Evolutionary conservation across 2,888 invertebrate species (phyloP).

Genomic region (Clostera curtula): DNA sequence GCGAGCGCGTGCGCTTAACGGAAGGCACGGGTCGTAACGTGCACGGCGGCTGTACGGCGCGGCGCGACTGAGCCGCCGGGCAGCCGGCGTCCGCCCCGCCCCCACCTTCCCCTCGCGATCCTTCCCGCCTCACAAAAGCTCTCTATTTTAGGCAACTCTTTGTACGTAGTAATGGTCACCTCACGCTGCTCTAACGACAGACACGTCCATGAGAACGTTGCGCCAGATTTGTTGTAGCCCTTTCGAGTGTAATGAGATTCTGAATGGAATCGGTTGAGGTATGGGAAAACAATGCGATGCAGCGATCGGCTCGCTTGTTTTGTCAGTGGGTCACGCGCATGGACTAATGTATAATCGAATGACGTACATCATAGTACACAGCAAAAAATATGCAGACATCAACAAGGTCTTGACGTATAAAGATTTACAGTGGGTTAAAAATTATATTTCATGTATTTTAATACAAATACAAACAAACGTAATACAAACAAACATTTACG

Average conservation of each 20-base stretch:
- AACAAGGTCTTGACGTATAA: too few relatives aligned
- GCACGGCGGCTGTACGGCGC: slow-evolving; percentile 65
- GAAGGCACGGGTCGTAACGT: slow-evolving; percentile 50
- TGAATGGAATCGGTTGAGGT: slow-evolving; percentile 62
- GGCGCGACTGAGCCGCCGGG: slow-evolving; percentile 70
- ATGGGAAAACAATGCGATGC: slow-evolving; percentile 67
- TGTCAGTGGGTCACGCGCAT: slow-evolving; percentile 61
- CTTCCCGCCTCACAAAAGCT: slow-evolving; percentile 72
- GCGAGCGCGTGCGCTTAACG: slow-evolving; percentile 58
- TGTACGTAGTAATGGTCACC: slow-evolving; percentile 73
- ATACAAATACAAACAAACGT: too few relatives aligned
- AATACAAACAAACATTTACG: too few relatives aligned
- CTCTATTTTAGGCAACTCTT: slow-evolving; percentile 76
- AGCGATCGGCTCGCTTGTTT: slow-evolving; percentile 47
- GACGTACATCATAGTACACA: slow-evolving; percentile 16
- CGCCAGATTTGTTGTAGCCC: slow-evolving; percentile 68
- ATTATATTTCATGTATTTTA: too few relatives aligned
- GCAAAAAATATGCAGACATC: too few relatives aligned
- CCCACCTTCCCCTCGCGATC: slow-evolving; percentile 51
- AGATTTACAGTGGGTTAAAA: too few relatives aligned
- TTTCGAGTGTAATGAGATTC: slow-evolving; percentile 72
- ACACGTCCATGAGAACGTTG: slow-evolving; percentile 73
- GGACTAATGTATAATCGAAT: slow-evolving; percentile 29
- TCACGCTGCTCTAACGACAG: slow-evolving; percentile 73
- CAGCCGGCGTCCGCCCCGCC: slow-evolving; percentile 66